Base-by-base conservation (phyloP, 2,888 invertebrate genomes). In the Cheilosia grossa region DNA sequence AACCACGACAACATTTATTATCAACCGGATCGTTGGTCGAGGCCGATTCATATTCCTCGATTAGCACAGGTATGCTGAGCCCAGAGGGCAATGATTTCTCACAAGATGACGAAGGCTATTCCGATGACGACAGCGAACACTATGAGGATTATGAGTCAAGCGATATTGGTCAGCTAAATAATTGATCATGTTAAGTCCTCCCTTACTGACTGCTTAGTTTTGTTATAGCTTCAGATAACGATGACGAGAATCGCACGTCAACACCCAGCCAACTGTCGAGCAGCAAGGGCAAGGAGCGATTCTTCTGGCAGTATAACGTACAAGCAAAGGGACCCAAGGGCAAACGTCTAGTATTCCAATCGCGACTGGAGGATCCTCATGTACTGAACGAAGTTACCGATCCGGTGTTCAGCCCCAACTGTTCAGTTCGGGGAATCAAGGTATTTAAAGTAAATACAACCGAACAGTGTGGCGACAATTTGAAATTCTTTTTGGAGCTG, bases 281-380 rank as follows among this genome's bases (percentile, higher is more conserved):
- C 42, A 89, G 90, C 82, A 91, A 91, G 87, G 97, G 96, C 91
- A 96, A 95, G 88, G 97, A 98, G 90, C 94, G 96, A 82, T 98
- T 94, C 92, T 99, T 99, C 91, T 99, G 99, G 99, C 99, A 99
- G 91, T 99, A 99, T 92, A 99, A 99, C 93, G 98, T 98, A 0
- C 99, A 99, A 92, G 97, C 98, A 1, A 98, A 99, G 92, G 98
- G 99, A 1, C 98, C 99, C 5, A 98, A 99, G 93, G 98, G 98
- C 51, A 97, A 98, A 91, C 93, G 98, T 86, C 93, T 98, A 83
- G 95, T 97, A 59, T 94, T 97, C 88, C 96, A 97, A 91, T 95
- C 96, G 63, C 96, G 97, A 90, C 94, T 96, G 49, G 96, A 96
- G 90, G 98, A 99, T 93, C 98, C 99, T 9, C 98, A 99, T 92